phyloP scores from a whole-genome alignment of 2,888 invertebrate genomes.

The Hirtodrosophila confusa region DNA sequence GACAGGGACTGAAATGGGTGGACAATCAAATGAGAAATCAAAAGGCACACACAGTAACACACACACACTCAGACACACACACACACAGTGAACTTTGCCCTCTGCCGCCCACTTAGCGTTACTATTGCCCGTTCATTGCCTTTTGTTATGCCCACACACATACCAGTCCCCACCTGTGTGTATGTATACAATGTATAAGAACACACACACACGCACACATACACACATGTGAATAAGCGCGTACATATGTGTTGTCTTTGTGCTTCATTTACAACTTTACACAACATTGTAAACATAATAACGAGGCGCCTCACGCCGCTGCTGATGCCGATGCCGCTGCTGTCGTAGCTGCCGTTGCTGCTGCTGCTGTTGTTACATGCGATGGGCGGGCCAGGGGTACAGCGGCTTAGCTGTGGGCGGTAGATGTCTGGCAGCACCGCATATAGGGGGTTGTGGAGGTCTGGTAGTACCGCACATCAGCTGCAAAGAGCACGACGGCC shows the following conservation, averaged over 20 bases:
- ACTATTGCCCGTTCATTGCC: constrained; percentile 51
- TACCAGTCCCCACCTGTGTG: constrained; percentile 38
- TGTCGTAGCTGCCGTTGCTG: constrained; percentile 7
- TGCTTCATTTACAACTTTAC: constrained; percentile 67
- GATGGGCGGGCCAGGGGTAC: constrained; percentile 2
- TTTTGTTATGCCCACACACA: constrained; percentile 47
- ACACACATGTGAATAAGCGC: constrained; percentile 1
- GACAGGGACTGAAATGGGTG: constrained; percentile 41
- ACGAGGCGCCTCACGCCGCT: constrained; percentile 49
- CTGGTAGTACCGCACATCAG: constrained; percentile 23
- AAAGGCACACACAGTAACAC: constrained; percentile 36
- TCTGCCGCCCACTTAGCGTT: constrained; percentile 28
- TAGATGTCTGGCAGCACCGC: constrained; percentile 17
- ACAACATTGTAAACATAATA: constrained; percentile 69
- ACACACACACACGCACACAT: not conserved
- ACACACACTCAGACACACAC: not conserved
- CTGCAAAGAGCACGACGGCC: constrained; percentile 40
- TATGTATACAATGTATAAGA: constrained; percentile 19
- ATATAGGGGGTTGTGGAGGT: constrained; percentile 16
- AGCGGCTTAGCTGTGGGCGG: constrained; percentile 1
- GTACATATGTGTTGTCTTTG: constrained; percentile 57
- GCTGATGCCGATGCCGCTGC: constrained; percentile 1
- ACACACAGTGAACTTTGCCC: constrained; percentile 41
- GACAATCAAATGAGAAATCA: constrained; percentile 54
- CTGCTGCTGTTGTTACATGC: constrained; percentile 30